Base-by-base conservation (phyloP, 2,888 invertebrate species). In the Apodemia mormo region DNA sequence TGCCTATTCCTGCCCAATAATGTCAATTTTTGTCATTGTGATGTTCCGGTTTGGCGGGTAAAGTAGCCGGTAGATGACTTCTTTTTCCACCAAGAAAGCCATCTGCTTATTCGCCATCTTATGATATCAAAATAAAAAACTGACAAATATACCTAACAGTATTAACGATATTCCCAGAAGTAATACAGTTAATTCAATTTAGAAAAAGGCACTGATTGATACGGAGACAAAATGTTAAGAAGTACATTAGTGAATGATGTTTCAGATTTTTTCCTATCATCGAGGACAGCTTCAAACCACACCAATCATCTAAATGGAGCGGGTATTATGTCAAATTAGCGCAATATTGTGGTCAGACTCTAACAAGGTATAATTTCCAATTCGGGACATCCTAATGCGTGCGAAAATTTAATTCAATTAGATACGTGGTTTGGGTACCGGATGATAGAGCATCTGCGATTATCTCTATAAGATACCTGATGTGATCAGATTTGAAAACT, bases 321-420 rank as follows among this genome's bases (percentile, higher is more conserved):
- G 49, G 29, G 71, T 68, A 75, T 72, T 70, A 70, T 66, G 72
- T 43, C 72, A 72, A 77, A 78, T 78, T 78, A 77, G 72, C 70
- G 43, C 68, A 64, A 64, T 64, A 33, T 64, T 64, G 64, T 64
- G 37, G 64, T 64, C 37, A 64, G 33, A 14, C 33, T 37, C 33
- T 76, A 76, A 75, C 73, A 74, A 76, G 72, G 76, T 80, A 75
- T 76, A 76, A 76, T 77, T 77, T 77, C 74, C 75, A 74, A 76
- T 77, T 77, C 75, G 74, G 76, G 77, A 74, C 75, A 66, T 69
- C 70, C 74, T 75, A 77, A 77, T 77, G 75, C 71, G 72, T 78
- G 76, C 76, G 72, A 75, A 74, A 67, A 37, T 33, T 61, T 78
- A 79, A 79, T 79, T 76, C 75, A 78, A 79, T 79, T 78, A 78